phyloP scores from a whole-genome alignment of 1,140 invertebrate genomes.

The Eupeodes corollae region DNA sequence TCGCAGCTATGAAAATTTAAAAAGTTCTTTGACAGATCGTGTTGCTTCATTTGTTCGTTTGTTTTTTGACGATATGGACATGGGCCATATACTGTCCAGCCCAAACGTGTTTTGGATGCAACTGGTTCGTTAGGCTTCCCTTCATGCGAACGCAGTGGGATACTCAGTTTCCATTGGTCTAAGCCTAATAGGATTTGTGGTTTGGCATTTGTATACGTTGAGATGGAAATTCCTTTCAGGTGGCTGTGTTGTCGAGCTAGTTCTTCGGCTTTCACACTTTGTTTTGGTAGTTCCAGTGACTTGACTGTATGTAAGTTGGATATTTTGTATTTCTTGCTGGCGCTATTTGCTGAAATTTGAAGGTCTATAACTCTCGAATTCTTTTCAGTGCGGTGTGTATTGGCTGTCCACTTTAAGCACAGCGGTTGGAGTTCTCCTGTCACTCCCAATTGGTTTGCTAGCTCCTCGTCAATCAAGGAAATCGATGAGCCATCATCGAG shows the following conservation, averaged over 20 bases:
- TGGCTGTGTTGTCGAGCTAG: not conserved
- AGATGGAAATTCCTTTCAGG: not conserved
- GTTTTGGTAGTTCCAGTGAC: not conserved
- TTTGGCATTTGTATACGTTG: not conserved
- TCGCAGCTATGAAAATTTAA: not conserved
- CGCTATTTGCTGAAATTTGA: no score
- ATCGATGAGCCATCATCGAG: no score
- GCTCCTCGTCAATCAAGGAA: no score
- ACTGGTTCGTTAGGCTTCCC: not conserved
- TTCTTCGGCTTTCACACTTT: not conserved
- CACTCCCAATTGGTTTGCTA: no score
- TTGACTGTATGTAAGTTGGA: no score
- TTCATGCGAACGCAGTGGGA: not conserved
- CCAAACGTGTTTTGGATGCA: not conserved
- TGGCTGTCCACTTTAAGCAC: no score
- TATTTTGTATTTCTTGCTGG: no score
- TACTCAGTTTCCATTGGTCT: not conserved
- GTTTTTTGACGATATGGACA: not conserved
- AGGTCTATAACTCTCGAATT: no score
- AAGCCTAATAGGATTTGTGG: not conserved
- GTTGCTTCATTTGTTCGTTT: not conserved
- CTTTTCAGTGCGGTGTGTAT: no score
- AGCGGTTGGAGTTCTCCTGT: no score
- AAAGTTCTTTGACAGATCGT: conserved; percentile 1
- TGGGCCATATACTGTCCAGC: conserved; percentile 1